These are phyloP conservation scores for Acanthisitta chloris DNA, from an alignment of 2,113 vertebrate species.

Conservation along the genomic window DNA sequence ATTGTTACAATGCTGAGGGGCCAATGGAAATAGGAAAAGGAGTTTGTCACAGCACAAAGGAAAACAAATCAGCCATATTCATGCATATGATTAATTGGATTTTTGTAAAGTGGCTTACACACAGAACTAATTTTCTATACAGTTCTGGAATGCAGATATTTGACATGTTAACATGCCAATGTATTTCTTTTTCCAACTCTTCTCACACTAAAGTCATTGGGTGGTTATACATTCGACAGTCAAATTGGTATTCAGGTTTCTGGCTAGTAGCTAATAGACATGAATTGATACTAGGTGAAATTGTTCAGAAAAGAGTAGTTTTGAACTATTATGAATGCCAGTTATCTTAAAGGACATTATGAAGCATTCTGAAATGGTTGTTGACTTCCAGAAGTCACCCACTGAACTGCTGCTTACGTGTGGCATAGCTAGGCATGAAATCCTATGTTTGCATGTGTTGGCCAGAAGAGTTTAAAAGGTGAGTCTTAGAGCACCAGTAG, in stretches of 20 bases:
- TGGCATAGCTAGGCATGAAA: background rate
- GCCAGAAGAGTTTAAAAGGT: background rate
- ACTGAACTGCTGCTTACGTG: background rate
- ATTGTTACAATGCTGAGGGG: background rate
- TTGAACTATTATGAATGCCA: background rate
- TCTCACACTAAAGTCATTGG: background rate
- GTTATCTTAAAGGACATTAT: background rate
- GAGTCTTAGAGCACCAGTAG: background rate
- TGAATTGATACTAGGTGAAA: background rate
- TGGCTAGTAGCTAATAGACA: background rate
- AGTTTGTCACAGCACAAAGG: background rate
- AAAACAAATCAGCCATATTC: background rate
- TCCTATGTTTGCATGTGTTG: accelerated
- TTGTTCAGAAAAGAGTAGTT: background rate
- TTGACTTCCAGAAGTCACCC: background rate
- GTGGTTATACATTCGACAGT: background rate
- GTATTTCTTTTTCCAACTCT: background rate
- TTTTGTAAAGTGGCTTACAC: background rate
- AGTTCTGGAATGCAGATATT: background rate
- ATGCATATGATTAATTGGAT: background rate
- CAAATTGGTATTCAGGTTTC: background rate
- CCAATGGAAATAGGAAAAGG: background rate
- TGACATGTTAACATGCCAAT: background rate
- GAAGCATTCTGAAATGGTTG: background rate
- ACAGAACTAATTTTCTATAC: background rate